Conservation (phyloP, 1,140 invertebrate species). For the Delia radicum region DNA sequence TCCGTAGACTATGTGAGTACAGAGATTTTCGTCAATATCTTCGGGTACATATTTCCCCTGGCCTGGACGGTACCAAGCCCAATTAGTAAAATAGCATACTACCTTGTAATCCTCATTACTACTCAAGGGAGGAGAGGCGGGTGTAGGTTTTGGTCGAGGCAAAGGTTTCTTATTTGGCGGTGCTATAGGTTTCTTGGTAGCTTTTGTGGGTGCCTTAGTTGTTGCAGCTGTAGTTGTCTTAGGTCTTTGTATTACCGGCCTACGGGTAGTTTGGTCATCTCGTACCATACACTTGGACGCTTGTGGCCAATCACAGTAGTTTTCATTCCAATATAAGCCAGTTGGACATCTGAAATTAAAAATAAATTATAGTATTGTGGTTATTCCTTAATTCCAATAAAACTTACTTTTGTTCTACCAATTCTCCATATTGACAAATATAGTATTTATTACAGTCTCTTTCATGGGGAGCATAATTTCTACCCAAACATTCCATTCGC, state of each 20-base stretch:
- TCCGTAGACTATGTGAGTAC: conserved; percentile 74
- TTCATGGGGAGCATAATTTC: conserved; percentile 64
- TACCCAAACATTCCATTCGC: conserved; percentile 61
- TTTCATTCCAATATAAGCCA: conserved; percentile 74
- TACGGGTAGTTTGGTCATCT: conserved; percentile 34
- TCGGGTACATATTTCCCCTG: conserved; percentile 66
- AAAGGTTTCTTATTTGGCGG: conserved; percentile 41
- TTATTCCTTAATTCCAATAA: background rate
- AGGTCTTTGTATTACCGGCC: conserved; percentile 32
- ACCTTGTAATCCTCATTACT: conserved; percentile 60
- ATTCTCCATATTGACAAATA: conserved; percentile 70
- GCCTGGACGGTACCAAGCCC: conserved; percentile 67
- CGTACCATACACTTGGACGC: conserved; percentile 62
- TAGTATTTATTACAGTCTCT: conserved; percentile 78
- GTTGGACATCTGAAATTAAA: conserved; percentile 61
- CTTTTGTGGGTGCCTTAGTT: conserved; percentile 1
- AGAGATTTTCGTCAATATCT: conserved; percentile 68
- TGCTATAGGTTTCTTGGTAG: conserved; percentile 41
- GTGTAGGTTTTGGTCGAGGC: conserved; percentile 40
- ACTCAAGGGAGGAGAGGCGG: conserved; percentile 30
- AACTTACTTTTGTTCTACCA: conserved; percentile 60
- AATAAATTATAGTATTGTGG: background rate
- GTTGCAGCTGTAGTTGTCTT: conserved; percentile 37
- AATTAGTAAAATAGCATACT: conserved; percentile 71
- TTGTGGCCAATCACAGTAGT: conserved; percentile 78